These are phyloP conservation scores for Gymnothorax reevesii DNA, from an alignment of 2,797 vertebrate genomes.

Conservation along the genomic window DNA sequence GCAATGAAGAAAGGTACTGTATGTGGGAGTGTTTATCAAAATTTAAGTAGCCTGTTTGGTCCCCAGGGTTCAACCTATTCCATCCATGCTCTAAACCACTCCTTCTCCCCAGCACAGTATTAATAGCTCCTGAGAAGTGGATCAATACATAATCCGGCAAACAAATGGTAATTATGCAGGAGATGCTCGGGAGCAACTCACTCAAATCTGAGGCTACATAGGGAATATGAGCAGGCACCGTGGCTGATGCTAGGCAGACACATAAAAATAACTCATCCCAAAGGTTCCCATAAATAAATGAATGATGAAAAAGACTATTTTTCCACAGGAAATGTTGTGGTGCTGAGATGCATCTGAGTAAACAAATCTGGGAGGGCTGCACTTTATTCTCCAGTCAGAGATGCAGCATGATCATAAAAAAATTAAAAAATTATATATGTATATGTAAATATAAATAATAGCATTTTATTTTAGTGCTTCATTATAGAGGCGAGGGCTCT, in stretches of 20 bases:
- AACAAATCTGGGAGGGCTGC: neutral
- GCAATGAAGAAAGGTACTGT: neutral
- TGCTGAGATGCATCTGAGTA: neutral
- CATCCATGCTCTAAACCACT: constrained; percentile 31
- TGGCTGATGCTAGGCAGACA: constrained; percentile 51
- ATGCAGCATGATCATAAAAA: neutral
- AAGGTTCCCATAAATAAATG: constrained; percentile 62
- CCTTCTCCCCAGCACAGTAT: constrained; percentile 49
- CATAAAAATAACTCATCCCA: constrained; percentile 70
- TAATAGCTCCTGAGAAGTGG: constrained; percentile 53
- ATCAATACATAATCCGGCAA: constrained; percentile 46
- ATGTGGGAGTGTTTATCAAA: neutral
- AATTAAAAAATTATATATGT: no score
- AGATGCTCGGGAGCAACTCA: neutral
- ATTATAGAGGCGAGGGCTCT: neutral
- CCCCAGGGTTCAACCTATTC: constrained; percentile 1
- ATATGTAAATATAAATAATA: neutral
- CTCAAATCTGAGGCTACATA: constrained; percentile 1
- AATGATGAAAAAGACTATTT: constrained; percentile 59
- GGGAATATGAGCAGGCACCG: constrained; percentile 41
- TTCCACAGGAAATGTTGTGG: constrained; percentile 35
- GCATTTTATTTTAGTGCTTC: neutral
- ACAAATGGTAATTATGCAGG: constrained; percentile 53
- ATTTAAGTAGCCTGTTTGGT: neutral
- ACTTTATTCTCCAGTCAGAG: neutral